Conservation (phyloP, 2,888 invertebrate species). For the Drosophila parthenogenetica region DNA sequence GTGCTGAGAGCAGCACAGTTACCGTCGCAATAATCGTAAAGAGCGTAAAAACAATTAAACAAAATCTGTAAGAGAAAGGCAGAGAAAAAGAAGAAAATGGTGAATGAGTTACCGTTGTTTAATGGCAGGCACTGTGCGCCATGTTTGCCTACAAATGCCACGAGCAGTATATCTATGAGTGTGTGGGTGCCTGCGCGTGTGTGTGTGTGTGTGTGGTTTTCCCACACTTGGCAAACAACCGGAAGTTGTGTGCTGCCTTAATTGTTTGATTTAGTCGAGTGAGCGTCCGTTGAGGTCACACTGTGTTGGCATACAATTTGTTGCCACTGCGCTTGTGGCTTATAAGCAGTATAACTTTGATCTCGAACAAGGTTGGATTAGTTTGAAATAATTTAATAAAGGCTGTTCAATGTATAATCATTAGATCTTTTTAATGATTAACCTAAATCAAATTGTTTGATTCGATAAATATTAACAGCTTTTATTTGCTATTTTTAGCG, state of each 20-base stretch:
- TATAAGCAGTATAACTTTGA: background rate
- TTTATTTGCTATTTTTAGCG: too few relatives aligned
- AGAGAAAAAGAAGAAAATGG: slow-evolving; percentile 28
- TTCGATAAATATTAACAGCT: too few relatives aligned
- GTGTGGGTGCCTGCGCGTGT: slow-evolving; percentile 7
- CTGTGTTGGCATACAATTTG: slow-evolving; percentile 40
- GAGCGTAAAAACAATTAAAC: slow-evolving; percentile 97
- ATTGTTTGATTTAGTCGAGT: slow-evolving; percentile 69
- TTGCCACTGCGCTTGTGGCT: slow-evolving; percentile 9
- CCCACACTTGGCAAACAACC: slow-evolving; percentile 50
- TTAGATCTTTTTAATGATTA: too few relatives aligned
- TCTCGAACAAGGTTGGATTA: too few relatives aligned
- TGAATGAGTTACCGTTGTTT: slow-evolving; percentile 26
- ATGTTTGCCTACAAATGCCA: slow-evolving; percentile 56
- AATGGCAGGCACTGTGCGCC: slow-evolving; percentile 47
- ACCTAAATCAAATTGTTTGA: too few relatives aligned
- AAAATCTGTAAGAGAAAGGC: slow-evolving; percentile 88
- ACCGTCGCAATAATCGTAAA: slow-evolving; percentile 97
- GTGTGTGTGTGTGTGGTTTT: slow-evolving; percentile 8
- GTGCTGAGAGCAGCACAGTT: slow-evolving; percentile 95
- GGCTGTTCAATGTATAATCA: too few relatives aligned
- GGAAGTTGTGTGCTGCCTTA: slow-evolving; percentile 67
- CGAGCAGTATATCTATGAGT: slow-evolving; percentile 21
- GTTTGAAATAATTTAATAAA: too few relatives aligned
- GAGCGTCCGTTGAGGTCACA: slow-evolving; percentile 6